A percentile compares a stretch with the other conserved stretches of the same genome.
Evolutionary conservation across 2,797 vertebrate species (phyloP).

Genomic region (Chanos chanos): DNA sequence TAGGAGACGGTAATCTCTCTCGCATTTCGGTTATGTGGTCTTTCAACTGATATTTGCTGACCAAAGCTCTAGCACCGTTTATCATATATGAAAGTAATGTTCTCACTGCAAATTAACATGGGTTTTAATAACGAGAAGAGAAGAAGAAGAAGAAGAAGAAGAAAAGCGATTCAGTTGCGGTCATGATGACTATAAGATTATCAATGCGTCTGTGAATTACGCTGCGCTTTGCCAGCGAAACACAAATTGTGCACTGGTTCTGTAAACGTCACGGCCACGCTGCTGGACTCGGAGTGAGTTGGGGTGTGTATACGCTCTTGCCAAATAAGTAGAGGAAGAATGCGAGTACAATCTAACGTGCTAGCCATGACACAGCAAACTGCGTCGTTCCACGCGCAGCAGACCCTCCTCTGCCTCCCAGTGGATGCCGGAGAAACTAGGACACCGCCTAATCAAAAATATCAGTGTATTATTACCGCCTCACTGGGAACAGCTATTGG

Average conservation of each 20-base stretch:
- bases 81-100: too few species aligned
- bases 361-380: conserved; percentile 31
- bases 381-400: neutral
- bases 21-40: conserved; percentile 19
- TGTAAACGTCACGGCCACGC: too few species aligned
- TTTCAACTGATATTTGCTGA: conserved; percentile 15
- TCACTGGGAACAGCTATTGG: neutral
- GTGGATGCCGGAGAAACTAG: neutral
- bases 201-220: too few species aligned
- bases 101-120: too few species aligned
- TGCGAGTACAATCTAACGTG: conserved; percentile 21
- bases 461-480: too few species aligned
- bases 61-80: too few species aligned
- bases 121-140: too few species aligned
- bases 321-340: neutral
- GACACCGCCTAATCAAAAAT: neutral
- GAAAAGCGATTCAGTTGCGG: too few species aligned
- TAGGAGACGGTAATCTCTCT: neutral
- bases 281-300: too few species aligned
- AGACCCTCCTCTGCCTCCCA: conserved; percentile 14
- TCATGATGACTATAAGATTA: too few species aligned
- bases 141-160: neutral
- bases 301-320: neutral
- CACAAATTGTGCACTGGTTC: too few species aligned
- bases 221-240: too few species aligned